These are phyloP conservation scores for Rhynchonycteris naso DNA, from an alignment of 2,797 vertebrate species.

Conservation along the genomic window DNA sequence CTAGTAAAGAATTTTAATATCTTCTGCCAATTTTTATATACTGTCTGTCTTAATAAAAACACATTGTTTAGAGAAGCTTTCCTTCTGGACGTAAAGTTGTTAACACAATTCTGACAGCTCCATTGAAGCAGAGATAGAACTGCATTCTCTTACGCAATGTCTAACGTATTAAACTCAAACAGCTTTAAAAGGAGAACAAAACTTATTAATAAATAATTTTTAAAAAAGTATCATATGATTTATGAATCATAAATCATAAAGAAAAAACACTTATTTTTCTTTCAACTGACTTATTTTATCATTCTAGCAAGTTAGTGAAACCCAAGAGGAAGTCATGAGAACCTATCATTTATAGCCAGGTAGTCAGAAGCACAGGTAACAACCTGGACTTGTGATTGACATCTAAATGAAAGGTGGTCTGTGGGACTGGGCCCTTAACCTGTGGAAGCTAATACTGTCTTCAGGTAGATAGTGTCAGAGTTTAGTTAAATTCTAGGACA, in stretches of 20 bases:
- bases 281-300: not conserved
- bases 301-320: not conserved
- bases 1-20: slow-evolving; percentile 61
- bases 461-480: not conserved
- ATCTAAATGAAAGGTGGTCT: not conserved
- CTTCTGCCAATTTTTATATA: slow-evolving; percentile 67
- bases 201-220: not conserved
- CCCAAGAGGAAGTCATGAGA: not conserved
- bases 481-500: not conserved
- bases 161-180: slow-evolving; percentile 83
- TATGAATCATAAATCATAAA: not conserved
- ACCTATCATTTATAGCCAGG: not conserved
- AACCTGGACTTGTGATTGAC: not conserved
- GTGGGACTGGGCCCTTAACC: not conserved
- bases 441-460: not conserved
- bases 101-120: slow-evolving; percentile 79
- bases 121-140: slow-evolving; percentile 75
- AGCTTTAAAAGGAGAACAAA: slow-evolving; percentile 78
- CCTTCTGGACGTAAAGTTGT: slow-evolving; percentile 87
- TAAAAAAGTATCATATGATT: no score
- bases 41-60: slow-evolving; percentile 78
- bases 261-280: not conserved
- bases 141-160: slow-evolving; percentile 70
- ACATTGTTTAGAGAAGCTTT: slow-evolving; percentile 81
- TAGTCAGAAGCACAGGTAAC: not conserved